Evolutionary conservation across 2,113 vertebrate species (phyloP).

Genomic region (Delphinapterus leucas): DNA sequence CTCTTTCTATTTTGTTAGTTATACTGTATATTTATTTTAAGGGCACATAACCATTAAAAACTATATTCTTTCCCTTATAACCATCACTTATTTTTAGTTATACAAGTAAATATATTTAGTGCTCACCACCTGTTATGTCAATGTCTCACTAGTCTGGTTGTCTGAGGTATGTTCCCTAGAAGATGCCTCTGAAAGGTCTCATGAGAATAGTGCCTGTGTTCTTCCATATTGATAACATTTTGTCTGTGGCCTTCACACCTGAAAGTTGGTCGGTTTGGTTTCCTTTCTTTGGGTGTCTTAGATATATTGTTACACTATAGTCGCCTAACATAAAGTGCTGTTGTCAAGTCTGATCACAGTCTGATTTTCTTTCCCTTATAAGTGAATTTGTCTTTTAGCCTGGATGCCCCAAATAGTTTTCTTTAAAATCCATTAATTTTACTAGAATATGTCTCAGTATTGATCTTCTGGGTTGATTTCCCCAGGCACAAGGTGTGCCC

Average conservation of each 20-base stretch:
- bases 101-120: not conserved
- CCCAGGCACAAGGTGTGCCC: not conserved
- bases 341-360: not conserved
- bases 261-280: not conserved
- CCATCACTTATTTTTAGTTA: not conserved
- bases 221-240: not conserved
- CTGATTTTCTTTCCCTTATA: not conserved
- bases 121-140: not conserved
- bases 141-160: not conserved
- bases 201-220: not conserved
- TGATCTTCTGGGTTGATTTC: slow-evolving; percentile 5
- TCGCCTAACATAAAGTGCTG: not conserved
- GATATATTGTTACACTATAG: not conserved
- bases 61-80: not conserved
- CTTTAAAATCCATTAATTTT: slow-evolving; percentile 10
- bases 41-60: not conserved
- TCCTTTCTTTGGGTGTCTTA: not conserved
- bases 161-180: not conserved
- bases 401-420: not conserved
- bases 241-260: not conserved
- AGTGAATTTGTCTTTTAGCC: not conserved
- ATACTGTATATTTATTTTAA: not conserved
- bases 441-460: not conserved
- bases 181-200: not conserved
- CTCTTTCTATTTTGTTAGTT: not conserved